Evolutionary conservation across 2,888 invertebrate species (phyloP), one percentile per base, ranked within the genome.

Genomic region (Druceiella hillmani): DNA sequence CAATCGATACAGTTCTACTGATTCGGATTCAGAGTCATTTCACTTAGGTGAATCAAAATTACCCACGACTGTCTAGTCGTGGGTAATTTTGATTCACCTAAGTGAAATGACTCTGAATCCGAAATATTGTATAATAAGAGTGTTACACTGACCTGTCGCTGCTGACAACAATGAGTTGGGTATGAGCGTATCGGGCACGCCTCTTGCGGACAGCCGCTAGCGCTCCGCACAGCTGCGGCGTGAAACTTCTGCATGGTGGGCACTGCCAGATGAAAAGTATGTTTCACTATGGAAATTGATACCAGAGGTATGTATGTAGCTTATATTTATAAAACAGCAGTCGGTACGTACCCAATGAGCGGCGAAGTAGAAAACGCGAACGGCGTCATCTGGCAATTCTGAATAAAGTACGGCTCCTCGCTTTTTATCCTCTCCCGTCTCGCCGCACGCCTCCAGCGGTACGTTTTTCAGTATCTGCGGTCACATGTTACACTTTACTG

Each of bases 171-270:
- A 91, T 81, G 31, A 91, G 79, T 62, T 88, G 86, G 48, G 89
- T 85, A 55, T 77, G 73, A 9, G 67, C 64, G 49, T 61, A 66
- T 45, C 81, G 79, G 20, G 83, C 78, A 13, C 78, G 67, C 33
- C 81, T 78, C 51, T 61, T 62, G 51, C 80, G 75, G 48, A 90
- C 75, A 36, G 81, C 74, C 3, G 79, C 65, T 55, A 89, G 83
- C 30, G 83, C 80, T n/a, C 82, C 74, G 46, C 81, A 76, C 43
- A 91, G 69, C 52, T 83, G 81, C 3, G 87, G 86, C 0, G 87
- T 83, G 61, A 91, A 89, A 7, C 84, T 81, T 54, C 86, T 78
- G 58, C 90, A 90, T 0, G 91, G 90, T 1, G 90, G 90, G 57
- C 89, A 90, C 89, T 89, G 67, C 26, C 74, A 66, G 36, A 45